Conservation (phyloP, 2,888 invertebrate species). For the Caenorhabditis zanzibari region DNA sequence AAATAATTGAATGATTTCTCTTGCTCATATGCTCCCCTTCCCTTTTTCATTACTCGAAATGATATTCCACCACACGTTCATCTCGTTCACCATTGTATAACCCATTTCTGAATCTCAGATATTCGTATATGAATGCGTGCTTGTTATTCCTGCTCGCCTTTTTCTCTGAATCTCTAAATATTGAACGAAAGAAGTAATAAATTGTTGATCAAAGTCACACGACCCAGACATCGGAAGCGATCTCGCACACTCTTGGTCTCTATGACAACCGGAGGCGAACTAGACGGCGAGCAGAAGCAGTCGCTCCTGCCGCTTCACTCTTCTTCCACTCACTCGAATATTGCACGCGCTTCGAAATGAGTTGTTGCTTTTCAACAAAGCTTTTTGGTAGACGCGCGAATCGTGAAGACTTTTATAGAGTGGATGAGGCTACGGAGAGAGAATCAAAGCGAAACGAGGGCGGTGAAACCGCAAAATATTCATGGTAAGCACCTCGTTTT, state of each 20-base stretch:
- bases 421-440: constrained; percentile 62
- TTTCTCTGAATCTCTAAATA: constrained; percentile 34
- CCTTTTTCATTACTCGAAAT: constrained; percentile 46
- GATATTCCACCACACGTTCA: constrained; percentile 41
- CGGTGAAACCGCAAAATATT: constrained; percentile 59
- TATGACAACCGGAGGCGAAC: constrained; percentile 41
- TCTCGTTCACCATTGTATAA: constrained; percentile 52
- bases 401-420: constrained; percentile 69
- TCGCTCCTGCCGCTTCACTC: constrained; percentile 1
- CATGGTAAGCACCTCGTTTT: constrained; percentile 55
- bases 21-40: neutral
- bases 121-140: constrained; percentile 40
- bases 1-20: constrained; percentile 54
- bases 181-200: constrained; percentile 61
- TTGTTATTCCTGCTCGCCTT: constrained; percentile 29
- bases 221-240: constrained; percentile 31
- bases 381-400: constrained; percentile 41
- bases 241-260: constrained; percentile 14
- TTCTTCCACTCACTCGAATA: constrained; percentile 23
- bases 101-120: constrained; percentile 55
- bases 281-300: constrained; percentile 21
- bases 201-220: constrained; percentile 51
- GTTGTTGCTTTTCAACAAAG: constrained; percentile 67
- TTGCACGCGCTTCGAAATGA: constrained; percentile 19
- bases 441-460: constrained; percentile 18